These are phyloP conservation scores for Burhinus bistriatus DNA, from an alignment of 2,113 vertebrate genomes.

Conservation along the genomic window DNA sequence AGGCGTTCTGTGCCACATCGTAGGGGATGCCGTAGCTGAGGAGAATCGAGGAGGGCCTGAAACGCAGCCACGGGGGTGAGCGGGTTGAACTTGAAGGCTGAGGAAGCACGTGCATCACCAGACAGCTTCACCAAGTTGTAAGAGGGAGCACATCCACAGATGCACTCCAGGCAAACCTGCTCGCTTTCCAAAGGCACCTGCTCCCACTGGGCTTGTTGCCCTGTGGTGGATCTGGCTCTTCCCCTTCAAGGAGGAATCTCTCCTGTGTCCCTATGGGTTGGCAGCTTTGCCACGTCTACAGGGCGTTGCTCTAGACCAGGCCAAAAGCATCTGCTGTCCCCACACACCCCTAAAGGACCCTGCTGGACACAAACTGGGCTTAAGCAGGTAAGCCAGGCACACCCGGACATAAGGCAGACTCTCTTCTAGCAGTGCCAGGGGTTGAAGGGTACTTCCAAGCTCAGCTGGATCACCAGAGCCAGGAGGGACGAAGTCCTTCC, in stretches of 20 bases:
- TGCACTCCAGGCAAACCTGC: neutral
- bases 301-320: neutral
- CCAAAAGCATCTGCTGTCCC: neutral
- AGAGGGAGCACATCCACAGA: neutral
- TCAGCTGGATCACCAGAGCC: neutral
- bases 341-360: neutral
- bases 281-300: neutral
- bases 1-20: conserved; percentile 81
- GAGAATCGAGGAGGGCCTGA: conserved; percentile 89
- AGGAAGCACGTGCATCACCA: neutral
- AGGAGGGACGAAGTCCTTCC: neutral
- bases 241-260: neutral
- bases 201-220: neutral
- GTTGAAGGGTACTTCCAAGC: neutral
- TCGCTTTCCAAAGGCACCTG: neutral
- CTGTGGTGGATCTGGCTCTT: neutral
- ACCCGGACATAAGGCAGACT: neutral
- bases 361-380: neutral
- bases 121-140: rapidly evolving
- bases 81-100: rapidly evolving
- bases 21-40: conserved; percentile 84
- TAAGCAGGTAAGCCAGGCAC: neutral
- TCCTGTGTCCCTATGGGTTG: rapidly evolving
- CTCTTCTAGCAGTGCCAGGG: neutral
- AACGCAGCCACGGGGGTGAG: neutral